Evolutionary conservation across 2,888 invertebrate genomes (phyloP).

Genomic region (Dicyrtoma fusca): DNA sequence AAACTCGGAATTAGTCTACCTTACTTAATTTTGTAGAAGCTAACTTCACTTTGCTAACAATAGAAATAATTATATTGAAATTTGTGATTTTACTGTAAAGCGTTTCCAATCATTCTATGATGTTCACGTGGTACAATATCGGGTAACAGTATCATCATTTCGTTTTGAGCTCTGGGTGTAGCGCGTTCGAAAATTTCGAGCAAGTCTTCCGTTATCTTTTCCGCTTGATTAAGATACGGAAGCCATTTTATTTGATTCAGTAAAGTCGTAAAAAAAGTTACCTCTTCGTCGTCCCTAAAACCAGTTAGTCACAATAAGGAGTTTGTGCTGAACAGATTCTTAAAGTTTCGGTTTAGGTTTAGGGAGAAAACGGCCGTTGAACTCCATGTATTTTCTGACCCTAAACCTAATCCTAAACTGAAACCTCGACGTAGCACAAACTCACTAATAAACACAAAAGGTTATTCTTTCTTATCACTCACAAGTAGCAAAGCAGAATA

Average conservation of each 20-base stretch:
- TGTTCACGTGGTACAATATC: constrained; percentile 20
- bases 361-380: no score
- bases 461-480: not conserved
- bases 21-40: no score
- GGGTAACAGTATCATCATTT: no score
- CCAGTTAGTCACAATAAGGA: not conserved
- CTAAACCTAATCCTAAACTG: no score
- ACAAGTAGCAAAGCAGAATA: not conserved
- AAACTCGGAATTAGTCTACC: no score
- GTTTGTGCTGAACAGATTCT: not conserved
- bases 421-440: no score
- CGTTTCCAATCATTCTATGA: constrained; percentile 16
- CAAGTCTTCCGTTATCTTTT: constrained; percentile 15
- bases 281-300: constrained; percentile 25
- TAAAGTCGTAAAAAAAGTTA: constrained; percentile 10
- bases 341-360: not conserved
- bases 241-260: constrained; percentile 33
- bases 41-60: no score
- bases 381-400: no score
- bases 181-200: constrained; percentile 23
- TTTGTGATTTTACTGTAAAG: constrained; percentile 8
- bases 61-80: not conserved
- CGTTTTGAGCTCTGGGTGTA: constrained; percentile 16
- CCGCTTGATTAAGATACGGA: constrained; percentile 15
- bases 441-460: no score